These are phyloP conservation scores for Leptinotarsa juncta DNA, from an alignment of 2,888 invertebrate species.

Conservation along the genomic window DNA sequence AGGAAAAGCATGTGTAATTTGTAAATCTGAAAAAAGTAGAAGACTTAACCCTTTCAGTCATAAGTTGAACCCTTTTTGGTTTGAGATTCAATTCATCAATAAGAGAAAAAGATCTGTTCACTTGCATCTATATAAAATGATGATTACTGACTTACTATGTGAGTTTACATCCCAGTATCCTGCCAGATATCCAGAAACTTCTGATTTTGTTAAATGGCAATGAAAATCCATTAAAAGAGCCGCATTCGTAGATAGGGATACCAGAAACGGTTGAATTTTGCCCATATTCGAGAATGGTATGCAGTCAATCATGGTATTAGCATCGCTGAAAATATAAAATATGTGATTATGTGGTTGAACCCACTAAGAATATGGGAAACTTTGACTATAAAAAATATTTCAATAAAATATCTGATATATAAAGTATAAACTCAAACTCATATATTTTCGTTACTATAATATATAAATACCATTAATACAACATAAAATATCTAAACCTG, in stretches of 20 bases:
- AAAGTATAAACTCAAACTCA: too few species aligned
- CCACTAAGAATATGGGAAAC: too few species aligned
- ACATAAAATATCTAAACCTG: too few species aligned
- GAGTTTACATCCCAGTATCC: conserved; percentile 95
- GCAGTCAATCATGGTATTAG: conserved; percentile 89
- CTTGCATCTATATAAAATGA: neutral
- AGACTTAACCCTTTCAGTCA: neutral
- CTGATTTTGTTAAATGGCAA: conserved; percentile 92
- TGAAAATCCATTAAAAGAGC: conserved; percentile 92
- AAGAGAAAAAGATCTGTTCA: neutral
- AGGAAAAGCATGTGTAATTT: conserved; percentile 90
- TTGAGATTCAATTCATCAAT: too few species aligned
- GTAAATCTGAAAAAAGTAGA: conserved; percentile 74
- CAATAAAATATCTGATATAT: too few species aligned
- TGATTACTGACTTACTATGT: conserved; percentile 79
- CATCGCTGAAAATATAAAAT: conserved; percentile 75
- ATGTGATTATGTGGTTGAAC: neutral
- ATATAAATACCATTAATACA: too few species aligned
- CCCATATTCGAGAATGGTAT: conserved; percentile 88
- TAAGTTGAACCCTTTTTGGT: neutral
- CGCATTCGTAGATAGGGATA: conserved; percentile 88
- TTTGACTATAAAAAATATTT: too few species aligned
- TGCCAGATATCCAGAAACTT: conserved; percentile 95
- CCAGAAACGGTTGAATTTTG: conserved; percentile 92
- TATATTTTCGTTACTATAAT: too few species aligned